Evolutionary conservation across 2,888 invertebrate species (phyloP).

Genomic region (Polyploca ridens): DNA sequence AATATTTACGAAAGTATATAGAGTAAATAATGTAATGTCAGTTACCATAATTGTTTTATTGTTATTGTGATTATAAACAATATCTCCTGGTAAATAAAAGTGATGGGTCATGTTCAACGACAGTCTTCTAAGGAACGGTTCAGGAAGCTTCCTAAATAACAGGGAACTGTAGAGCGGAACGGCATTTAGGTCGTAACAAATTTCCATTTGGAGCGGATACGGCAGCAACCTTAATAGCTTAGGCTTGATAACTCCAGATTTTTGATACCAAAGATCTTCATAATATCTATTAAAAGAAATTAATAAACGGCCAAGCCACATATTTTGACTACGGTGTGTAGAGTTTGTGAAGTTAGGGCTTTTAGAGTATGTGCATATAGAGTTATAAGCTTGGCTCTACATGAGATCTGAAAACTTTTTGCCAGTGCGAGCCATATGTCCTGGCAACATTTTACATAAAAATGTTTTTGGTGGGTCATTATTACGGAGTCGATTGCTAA

Average conservation of each 20-base stretch:
- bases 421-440: no score
- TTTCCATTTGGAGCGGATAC: constrained; percentile 79
- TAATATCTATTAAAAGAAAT: constrained; percentile 65
- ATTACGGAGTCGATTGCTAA: no score
- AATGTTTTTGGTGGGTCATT: no score
- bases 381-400: no score
- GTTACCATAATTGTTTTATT: constrained; percentile 82
- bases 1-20: constrained; percentile 24
- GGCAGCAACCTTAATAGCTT: constrained; percentile 72
- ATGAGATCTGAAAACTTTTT: no score
- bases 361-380: no score
- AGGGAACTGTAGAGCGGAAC: constrained; percentile 79
- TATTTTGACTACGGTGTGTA: no score
- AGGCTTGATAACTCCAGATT: constrained; percentile 78
- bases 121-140: constrained; percentile 79
- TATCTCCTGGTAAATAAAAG: constrained; percentile 80
- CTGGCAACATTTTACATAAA: no score
- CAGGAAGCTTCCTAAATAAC: constrained; percentile 79
- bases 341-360: no score
- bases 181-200: constrained; percentile 80
- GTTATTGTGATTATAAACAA: constrained; percentile 78
- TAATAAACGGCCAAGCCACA: no score
- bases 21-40: neutral
- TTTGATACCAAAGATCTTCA: constrained; percentile 81
- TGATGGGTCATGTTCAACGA: constrained; percentile 80